Evolutionary conservation across 1,140 invertebrate genomes (phyloP), one percentile per base, ranked within the genome.

Genomic region (Zaprionus gabonicus): DNA sequence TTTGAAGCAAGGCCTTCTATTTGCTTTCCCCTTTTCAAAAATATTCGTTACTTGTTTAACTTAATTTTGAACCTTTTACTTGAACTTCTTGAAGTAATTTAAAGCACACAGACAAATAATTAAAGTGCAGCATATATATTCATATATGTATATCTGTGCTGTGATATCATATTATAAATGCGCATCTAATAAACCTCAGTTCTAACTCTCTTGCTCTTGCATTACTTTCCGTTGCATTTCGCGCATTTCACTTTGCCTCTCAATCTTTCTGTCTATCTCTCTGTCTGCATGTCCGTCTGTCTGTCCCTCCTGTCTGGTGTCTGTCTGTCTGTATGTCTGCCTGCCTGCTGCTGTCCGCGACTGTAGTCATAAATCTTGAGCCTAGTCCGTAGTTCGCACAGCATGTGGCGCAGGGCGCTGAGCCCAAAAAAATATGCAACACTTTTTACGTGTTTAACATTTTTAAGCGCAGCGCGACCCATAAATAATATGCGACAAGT

Each of bases 401-500:
- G 82, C 75, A 71, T 78, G 76, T 70, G 81, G 66, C 72, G 56
- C 69, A 67, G 36, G n/a, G 41, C 53, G 49, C 25, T 6, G 20
- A 34, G 27, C 58, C 17, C 12, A 25, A 27, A 36, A 72, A 79
- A 67, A 62, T 76, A 82, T 86, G 82, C 83, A 86, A 63, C 78
- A 70, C 76, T 82, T 75, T 86, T 75, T 83, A 70, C 78, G 80
- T 88, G 71, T 81, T 88, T 80, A 87, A 87, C 83, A 87, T 87
- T 87, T 87, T 78, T 77, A 87, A 86, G 77, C 77, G 73, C 51
- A 68, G 77, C 12, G 15, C 53, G 55, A 58, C 60, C 62, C 71
- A 84, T 87, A 87, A 87, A 87, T 88, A 87, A 88, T 87, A 81
- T 81, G 84, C 81, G 84, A 87, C 84, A 88, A 76, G 71, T 79